These are phyloP conservation scores for Polypedilum pembai DNA, from an alignment of 1,140 invertebrate genomes.

Conservation along the genomic window DNA sequence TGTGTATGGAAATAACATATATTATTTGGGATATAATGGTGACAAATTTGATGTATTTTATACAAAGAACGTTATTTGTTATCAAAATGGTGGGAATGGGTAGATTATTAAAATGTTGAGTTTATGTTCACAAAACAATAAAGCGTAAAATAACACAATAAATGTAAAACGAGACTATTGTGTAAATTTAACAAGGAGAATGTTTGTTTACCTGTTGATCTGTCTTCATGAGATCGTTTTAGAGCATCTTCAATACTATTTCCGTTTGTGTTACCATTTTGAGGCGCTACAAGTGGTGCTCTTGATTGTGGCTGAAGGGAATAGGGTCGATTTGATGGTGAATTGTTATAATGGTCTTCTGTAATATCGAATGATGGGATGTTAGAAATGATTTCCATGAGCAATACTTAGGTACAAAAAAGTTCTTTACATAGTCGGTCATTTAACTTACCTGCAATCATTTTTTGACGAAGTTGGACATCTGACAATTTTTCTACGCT, in stretches of 20 bases:
- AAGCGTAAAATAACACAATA: background rate
- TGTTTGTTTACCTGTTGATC: background rate
- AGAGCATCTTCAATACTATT: conserved; percentile 34
- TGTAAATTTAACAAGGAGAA: no score
- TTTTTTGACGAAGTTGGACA: conserved; percentile 32
- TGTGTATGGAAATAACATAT: no score
- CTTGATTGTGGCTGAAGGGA: conserved; percentile 32
- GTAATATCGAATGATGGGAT: background rate
- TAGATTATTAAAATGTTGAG: background rate
- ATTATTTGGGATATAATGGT: no score
- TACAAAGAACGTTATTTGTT: no score
- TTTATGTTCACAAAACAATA: no score
- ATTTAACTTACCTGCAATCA: background rate
- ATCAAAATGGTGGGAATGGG: background rate
- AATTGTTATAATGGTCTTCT: conserved; percentile 23
- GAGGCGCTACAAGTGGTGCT: conserved; percentile 34
- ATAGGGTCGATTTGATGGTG: conserved; percentile 25
- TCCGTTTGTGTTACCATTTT: conserved; percentile 38
- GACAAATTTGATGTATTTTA: no score
- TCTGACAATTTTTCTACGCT: conserved; percentile 42
- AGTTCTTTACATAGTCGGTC: background rate
- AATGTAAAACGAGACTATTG: background rate
- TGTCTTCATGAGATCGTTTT: background rate
- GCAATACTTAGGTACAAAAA: background rate
- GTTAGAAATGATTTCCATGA: background rate